A percentile compares a stretch with the other conserved stretches of the same genome.
phyloP scores from a whole-genome alignment of 2,888 invertebrate species.

The Catocala nupta region DNA sequence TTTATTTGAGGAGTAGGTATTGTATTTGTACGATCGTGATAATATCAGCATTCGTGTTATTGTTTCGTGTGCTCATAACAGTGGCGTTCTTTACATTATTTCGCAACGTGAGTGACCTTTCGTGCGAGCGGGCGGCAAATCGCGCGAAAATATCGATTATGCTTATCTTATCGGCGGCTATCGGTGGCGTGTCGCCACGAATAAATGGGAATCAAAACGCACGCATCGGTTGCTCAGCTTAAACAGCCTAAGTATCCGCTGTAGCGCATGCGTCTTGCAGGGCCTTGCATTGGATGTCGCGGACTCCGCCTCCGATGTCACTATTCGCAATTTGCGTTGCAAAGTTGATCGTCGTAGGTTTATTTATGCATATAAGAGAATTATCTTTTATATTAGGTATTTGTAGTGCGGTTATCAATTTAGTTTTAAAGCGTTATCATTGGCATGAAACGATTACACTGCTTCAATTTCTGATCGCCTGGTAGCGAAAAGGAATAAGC shows the following conservation, averaged over 20 bases:
- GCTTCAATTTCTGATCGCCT: slow-evolving; percentile 41
- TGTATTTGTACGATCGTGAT: slow-evolving; percentile 21
- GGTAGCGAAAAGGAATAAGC: slow-evolving; percentile 24
- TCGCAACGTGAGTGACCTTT: slow-evolving; percentile 82
- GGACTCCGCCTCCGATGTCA: slow-evolving; percentile 75
- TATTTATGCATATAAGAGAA: slow-evolving; percentile 33
- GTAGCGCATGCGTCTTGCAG: slow-evolving; percentile 75
- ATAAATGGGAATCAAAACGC: slow-evolving; percentile 70
- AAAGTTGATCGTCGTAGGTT: slow-evolving; percentile 46
- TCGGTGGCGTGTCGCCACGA: slow-evolving; percentile 79
- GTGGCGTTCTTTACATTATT: slow-evolving; percentile 67
- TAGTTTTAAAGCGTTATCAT: slow-evolving; percentile 28
- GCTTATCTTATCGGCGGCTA: slow-evolving; percentile 75
- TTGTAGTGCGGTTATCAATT: slow-evolving; percentile 20
- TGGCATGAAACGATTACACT: slow-evolving; percentile 14
- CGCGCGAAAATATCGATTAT: slow-evolving; percentile 83
- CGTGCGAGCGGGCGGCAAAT: slow-evolving; percentile 76
- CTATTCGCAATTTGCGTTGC: slow-evolving; percentile 67
- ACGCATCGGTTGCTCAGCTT: slow-evolving; percentile 60
- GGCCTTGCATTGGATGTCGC: slow-evolving; percentile 74
- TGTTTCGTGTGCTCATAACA: slow-evolving; percentile 60
- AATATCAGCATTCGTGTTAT: slow-evolving; percentile 50
- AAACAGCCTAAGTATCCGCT: slow-evolving; percentile 6
- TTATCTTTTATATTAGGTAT: slow-evolving; percentile 10
- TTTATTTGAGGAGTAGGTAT: slow-evolving; percentile 25